Conservation (phyloP, 2,113 vertebrate species). For the Furnarius figulus region DNA sequence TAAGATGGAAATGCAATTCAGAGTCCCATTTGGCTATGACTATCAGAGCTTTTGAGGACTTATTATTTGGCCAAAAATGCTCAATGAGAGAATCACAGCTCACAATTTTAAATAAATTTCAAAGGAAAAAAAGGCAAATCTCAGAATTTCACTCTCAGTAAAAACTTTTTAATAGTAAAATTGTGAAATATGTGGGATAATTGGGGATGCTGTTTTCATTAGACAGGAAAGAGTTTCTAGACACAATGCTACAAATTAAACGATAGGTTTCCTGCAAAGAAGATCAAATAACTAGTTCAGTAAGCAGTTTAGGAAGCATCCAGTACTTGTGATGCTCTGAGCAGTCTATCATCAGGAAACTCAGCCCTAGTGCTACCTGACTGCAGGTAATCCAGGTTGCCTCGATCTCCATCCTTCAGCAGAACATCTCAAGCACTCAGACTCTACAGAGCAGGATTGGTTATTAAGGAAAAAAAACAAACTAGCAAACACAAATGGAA, state of each 20-base stretch:
- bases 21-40: background rate
- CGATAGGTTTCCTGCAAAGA: slow-evolving; percentile 22
- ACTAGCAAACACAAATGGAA: background rate
- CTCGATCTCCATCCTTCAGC: background rate
- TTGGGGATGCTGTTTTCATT: background rate
- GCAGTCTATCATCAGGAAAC: background rate
- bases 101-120: background rate
- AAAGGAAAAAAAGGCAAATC: background rate
- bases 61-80: background rate
- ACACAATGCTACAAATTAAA: slow-evolving; percentile 16
- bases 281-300: background rate
- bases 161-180: background rate
- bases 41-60: slow-evolving; percentile 5
- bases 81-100: background rate
- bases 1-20: slow-evolving; percentile 32
- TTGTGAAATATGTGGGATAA: background rate
- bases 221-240: slow-evolving; percentile 11
- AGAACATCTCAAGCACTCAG: background rate
- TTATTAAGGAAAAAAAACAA: background rate
- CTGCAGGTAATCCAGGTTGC: background rate
- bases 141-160: background rate
- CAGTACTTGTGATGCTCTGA: background rate
- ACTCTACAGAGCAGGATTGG: background rate
- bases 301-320: slow-evolving; percentile 6
- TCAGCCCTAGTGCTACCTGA: background rate